Percentiles rank a stretch among this genome's conserved stretches.
These are phyloP conservation scores for Scartelaos histophorus DNA, from an alignment of 2,113 vertebrate genomes.

Conservation along the genomic window DNA sequence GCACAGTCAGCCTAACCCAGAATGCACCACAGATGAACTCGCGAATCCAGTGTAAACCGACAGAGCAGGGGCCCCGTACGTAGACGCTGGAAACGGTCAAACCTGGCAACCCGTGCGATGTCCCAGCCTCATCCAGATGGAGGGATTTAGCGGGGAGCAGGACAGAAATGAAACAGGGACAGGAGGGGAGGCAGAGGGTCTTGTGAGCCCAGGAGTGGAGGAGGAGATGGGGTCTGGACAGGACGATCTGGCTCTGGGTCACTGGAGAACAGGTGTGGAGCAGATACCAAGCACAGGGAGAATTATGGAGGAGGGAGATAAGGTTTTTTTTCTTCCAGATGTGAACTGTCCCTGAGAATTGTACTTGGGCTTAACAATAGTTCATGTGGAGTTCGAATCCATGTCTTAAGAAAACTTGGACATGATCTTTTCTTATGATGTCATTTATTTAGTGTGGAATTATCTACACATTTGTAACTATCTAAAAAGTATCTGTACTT, in stretches of 20 bases:
- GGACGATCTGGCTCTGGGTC: constrained; percentile 24
- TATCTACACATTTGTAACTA: too few species aligned
- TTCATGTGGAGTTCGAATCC: too few species aligned
- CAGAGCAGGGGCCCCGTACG: not conserved
- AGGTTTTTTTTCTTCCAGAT: constrained; percentile 38
- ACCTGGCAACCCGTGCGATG: constrained; percentile 23
- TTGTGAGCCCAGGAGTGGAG: constrained; percentile 50
- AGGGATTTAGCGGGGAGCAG: constrained; percentile 49
- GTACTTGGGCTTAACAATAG: not conserved
- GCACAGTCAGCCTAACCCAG: constrained; percentile 8
- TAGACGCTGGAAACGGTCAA: constrained; percentile 30
- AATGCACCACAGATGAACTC: constrained; percentile 2
- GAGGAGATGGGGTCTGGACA: constrained; percentile 54
- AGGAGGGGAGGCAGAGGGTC: constrained; percentile 19
- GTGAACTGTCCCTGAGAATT: constrained; percentile 11
- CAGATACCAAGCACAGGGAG: constrained; percentile 41
- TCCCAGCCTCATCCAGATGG: constrained; percentile 49
- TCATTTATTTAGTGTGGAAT: too few species aligned
- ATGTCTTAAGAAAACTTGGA: too few species aligned
- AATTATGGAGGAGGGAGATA: constrained; percentile 34
- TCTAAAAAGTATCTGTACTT: too few species aligned
- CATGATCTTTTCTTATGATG: too few species aligned
- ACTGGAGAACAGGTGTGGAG: constrained; percentile 53
- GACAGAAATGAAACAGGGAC: constrained; percentile 54
- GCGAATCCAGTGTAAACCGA: constrained; percentile 26